phyloP scores from a whole-genome alignment of 2,888 invertebrate genomes.

The Lysandra bellargus region DNA sequence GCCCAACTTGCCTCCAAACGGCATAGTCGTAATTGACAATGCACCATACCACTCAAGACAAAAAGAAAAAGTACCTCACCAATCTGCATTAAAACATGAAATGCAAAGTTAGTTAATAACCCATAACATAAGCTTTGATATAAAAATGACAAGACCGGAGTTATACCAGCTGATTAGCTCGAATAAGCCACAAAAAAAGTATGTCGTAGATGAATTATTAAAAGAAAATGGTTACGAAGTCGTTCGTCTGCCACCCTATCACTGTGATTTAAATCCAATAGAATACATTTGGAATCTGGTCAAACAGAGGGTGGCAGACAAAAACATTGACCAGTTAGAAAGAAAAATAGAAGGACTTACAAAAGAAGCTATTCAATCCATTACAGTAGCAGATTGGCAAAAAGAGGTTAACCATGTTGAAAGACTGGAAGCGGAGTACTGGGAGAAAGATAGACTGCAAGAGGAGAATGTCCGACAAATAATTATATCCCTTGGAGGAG shows the following conservation, averaged over 20 bases:
- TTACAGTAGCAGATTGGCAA: constrained; percentile 41
- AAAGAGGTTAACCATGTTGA: constrained; percentile 41
- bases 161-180: neutral
- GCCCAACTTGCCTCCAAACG: constrained; percentile 26
- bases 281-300: constrained; percentile 44
- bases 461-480: constrained; percentile 34
- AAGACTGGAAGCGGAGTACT: constrained; percentile 34
- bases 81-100: neutral
- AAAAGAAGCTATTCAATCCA: constrained; percentile 39
- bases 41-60: too few species aligned
- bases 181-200: constrained; percentile 23
- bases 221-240: constrained; percentile 45
- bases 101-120: neutral
- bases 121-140: neutral
- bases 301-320: constrained; percentile 46
- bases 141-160: constrained; percentile 17
- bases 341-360: constrained; percentile 43
- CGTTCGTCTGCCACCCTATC: neutral
- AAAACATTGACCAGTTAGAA: constrained; percentile 45
- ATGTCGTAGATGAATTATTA: constrained; percentile 33
- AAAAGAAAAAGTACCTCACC: neutral
- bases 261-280: constrained; percentile 5
- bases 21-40: constrained; percentile 9
- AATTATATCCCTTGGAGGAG: constrained; percentile 36
- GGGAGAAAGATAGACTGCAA: constrained; percentile 24